Base-by-base conservation (phyloP, 2,888 invertebrate genomes). In the Drosophila limbata region DNA sequence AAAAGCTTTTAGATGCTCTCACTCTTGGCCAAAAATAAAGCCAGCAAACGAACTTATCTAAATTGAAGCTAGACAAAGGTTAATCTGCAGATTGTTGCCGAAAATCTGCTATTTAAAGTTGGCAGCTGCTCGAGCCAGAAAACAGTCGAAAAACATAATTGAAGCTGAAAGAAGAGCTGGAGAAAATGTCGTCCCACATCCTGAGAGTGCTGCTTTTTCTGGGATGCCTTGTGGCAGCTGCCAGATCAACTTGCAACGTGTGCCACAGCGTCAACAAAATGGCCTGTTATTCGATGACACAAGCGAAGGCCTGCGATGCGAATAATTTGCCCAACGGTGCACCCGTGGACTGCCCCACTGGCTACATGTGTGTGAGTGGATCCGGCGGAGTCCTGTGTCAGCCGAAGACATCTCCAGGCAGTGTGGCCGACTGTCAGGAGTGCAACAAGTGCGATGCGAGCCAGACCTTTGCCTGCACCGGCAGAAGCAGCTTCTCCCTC, bases 381-480 rank as follows among this genome's bases (percentile, higher is more conserved):
- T 8, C 61, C 1, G 60, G 51, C 11, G 90, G 91, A 4, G 77
- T 77, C 28, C 28, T 84, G 3, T 91, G 91, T 55, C 57, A 69
- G 44, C 70, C 80, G 2, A 57, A 73, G 21, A 60, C 48, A 5
- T 19, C 52, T 4, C 40, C 44, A 10, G 60, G 33, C 51, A 55
- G 42, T 5, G 33, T 21, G 6, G 77, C 73, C 2, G 81, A 77
- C 10, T 91, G 91, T n/a, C 70, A 69, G 57, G 73, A 78, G 5
- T 91, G 91, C 67, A 81, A 90, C 68, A 81, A 51, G 60, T 91
- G 91, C 51, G 85, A 90, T 53, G 37, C 53, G 0, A 82, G 44
- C 17, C 33, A 55, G 1, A 84, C 82, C 0, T 91, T 91, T 44
- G 91, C 91, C 57, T 91, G 91, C 64, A 91, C 89, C 3, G 80